A percentile compares a stretch with the other conserved stretches of the same genome.
Conservation (phyloP, 1,140 invertebrate species). For the Mamestra configurata region DNA sequence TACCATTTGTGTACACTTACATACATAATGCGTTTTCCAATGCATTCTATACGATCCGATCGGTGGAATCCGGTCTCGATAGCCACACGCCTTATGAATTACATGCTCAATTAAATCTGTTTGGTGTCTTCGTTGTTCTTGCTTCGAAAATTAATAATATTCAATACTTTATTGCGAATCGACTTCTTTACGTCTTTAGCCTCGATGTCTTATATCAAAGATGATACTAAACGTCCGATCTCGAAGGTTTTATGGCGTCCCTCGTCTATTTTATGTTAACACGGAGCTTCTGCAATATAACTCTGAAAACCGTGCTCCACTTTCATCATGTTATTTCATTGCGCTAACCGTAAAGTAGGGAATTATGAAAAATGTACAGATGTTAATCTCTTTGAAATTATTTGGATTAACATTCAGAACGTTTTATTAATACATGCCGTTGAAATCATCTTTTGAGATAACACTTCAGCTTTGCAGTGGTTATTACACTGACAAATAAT, state of each 20-base stretch:
- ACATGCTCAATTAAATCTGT: slow-evolving; percentile 50
- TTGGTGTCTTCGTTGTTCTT: slow-evolving; percentile 12
- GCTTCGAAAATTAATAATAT: slow-evolving; percentile 1
- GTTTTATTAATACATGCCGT: slow-evolving; percentile 59
- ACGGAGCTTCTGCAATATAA: slow-evolving; percentile 36
- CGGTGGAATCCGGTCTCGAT: slow-evolving; percentile 65
- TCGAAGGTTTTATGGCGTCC: slow-evolving; percentile 49
- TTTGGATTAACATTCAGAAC: slow-evolving; percentile 28
- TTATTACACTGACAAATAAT: not conserved
- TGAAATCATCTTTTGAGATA: not conserved
- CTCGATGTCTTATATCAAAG: slow-evolving; percentile 11
- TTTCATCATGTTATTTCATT: slow-evolving; percentile 51
- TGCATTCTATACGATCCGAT: slow-evolving; percentile 72
- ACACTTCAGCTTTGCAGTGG: not conserved
- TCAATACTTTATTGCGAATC: slow-evolving; percentile 5
- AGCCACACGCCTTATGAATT: slow-evolving; percentile 49
- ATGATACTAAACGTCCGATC: slow-evolving; percentile 16
- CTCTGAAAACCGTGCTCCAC: slow-evolving; percentile 46
- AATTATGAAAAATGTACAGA: slow-evolving; percentile 39
- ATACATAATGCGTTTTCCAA: slow-evolving; percentile 67
- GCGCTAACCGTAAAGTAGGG: slow-evolving; percentile 14
- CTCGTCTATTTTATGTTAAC: slow-evolving; percentile 51
- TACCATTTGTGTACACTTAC: slow-evolving; percentile 52
- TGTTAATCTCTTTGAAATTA: slow-evolving; percentile 43
- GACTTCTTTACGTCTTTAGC: not conserved